Percentiles rank a stretch among this genome's conserved stretches.
Conservation (phyloP, 2,113 vertebrate genomes). For the Mesocricetus auratus region DNA sequence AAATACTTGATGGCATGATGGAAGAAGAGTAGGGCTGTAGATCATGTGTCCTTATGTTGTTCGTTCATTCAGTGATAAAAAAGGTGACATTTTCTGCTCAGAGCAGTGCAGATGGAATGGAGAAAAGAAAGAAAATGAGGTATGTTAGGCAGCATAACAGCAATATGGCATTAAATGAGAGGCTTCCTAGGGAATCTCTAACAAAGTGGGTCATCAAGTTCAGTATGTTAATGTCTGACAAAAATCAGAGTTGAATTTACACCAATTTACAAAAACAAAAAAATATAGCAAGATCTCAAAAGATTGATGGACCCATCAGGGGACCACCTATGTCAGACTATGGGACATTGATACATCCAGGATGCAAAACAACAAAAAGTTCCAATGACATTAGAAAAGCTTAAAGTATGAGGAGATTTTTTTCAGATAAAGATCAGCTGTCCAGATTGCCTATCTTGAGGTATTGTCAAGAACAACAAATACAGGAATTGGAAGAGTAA, state of each 20-base stretch:
- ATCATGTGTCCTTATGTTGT: neutral
- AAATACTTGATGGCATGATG: neutral
- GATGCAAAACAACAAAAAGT: neutral
- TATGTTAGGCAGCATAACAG: too few relatives aligned
- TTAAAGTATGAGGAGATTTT: neutral
- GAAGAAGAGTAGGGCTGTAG: neutral
- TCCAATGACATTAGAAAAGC: neutral
- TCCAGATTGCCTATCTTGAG: neutral
- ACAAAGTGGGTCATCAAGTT: neutral
- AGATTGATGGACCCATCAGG: neutral
- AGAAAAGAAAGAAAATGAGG: neutral
- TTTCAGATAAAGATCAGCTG: neutral
- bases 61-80: neutral
- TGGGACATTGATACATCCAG: neutral
- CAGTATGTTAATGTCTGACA: neutral
- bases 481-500: neutral
- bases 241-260: slow-evolving; percentile 4
- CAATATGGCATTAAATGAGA: neutral
- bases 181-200: neutral
- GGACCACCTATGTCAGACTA: neutral
- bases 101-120: neutral
- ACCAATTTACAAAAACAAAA: neutral
- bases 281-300: neutral
- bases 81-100: neutral
- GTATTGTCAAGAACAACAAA: neutral